Evolutionary conservation across 2,797 vertebrate species (phyloP), one percentile per base, ranked within the genome.

Genomic region (Labeo calbasu): DNA sequence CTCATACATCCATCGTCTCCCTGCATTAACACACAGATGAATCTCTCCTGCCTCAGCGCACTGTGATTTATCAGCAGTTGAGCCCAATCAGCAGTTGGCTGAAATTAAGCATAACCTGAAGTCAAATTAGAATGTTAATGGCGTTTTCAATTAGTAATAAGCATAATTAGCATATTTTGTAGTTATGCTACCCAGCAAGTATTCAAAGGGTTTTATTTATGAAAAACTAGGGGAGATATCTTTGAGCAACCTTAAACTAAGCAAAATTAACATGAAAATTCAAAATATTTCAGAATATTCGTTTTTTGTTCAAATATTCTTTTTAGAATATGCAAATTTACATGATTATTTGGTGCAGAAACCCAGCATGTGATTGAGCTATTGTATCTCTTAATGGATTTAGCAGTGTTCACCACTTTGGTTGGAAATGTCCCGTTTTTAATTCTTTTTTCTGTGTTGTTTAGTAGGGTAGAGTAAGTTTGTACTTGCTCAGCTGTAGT

Each of bases 101-200:
- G 40, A 76, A 82, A 53, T 48, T 46, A 48, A 78, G 63, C 43
- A 59, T 70, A 70, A 70, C 50, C 71, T 76, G 15, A 57, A 68
- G 73, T 69, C 72, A 69, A 69, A 69, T 83, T 68, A 68, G 40
- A 77, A 59, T 55, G 63, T 83, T 83, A 77, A 83, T 77, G 51
- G 73, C 36, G 48, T 77, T 68, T 88, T 87, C 43, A 55, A 86
- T 83, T 87, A 83, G 79, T 79, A 57, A 77, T 84, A 63, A 43
- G 32, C 53, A 79, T 77, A 71, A 84, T 87, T 70, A 79, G 82
- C 82, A 83, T 87, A 85, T 78, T 66, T 87, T 86, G 68, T 51
- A 78, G 71, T 51, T 85, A 73, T 28, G 14, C 68, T 84, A 57
- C 65, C 40, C 53, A 50, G 51, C 66, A 69, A 70, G 21, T 51